phyloP scores from a whole-genome alignment of 2,113 vertebrate species.

The Ochotona princeps region DNA sequence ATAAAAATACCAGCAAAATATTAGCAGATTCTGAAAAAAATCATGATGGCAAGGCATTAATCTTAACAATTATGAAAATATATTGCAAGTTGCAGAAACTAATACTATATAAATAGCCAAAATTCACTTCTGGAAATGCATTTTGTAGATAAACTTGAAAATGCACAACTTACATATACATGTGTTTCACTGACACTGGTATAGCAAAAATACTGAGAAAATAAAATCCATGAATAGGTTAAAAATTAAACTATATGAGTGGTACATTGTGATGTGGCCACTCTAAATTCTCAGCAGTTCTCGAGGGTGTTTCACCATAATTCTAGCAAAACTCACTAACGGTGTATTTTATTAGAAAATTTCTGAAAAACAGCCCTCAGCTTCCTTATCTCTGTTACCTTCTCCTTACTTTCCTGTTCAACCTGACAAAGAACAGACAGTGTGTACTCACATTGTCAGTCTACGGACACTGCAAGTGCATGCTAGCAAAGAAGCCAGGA shows the following conservation, averaged over 20 bases:
- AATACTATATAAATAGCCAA: neutral
- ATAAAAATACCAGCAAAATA: conserved; percentile 20
- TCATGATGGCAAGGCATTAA: neutral
- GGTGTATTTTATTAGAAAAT: conserved; percentile 66
- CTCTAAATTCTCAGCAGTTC: conserved; percentile 44
- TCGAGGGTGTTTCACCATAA: conserved; percentile 16
- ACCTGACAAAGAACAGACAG: conserved; percentile 65
- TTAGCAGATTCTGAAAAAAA: conserved; percentile 34
- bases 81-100: neutral
- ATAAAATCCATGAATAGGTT: neutral
- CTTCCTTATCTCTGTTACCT: conserved; percentile 48
- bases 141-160: neutral
- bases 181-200: neutral
- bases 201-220: neutral
- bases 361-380: conserved; percentile 46
- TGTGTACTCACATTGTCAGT: conserved; percentile 31
- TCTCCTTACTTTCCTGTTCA: conserved; percentile 67
- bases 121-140: neutral
- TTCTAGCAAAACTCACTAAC: conserved; percentile 61
- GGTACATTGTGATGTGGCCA: neutral
- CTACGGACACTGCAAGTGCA: neutral
- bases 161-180: neutral
- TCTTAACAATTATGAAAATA: conserved; percentile 11
- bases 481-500: conserved; percentile 34
- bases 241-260: conserved; percentile 6